Evolutionary conservation across 2,113 vertebrate species (phyloP), one percentile per base, ranked within the genome.

Genomic region (Irena cyanogastra): DNA sequence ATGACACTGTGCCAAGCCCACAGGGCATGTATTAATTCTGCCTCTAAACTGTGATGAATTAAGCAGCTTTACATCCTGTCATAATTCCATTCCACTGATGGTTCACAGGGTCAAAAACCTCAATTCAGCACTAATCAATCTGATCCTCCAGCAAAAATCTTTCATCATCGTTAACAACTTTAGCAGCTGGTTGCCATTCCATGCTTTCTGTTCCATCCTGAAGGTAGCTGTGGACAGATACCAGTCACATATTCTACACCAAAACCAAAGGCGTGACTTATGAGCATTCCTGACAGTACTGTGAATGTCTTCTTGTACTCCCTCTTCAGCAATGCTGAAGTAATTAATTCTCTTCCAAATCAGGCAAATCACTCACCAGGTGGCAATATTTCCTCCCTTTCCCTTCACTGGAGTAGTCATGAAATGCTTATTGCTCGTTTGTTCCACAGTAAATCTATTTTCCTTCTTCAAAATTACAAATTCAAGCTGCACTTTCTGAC

Each of bases 1-100:
- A 87, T 86, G 41, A 85, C 61, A 56, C 31, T n/a, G 20, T 53
- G 56, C 87, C 74, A 81, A 89, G 79, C 63, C 79, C 56, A 65
- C 30, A 71, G 39, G 68, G 64, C 60, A 57, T 1, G 0, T 47
- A 71, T 74, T 93, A 86, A 78, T 75, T 86, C 86, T 83, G 66
- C 60, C 80, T 90, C 76, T 88, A 90, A 89, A 90, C 80, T n/a
- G 68, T 44, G 71, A 90, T 72, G 83, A 78, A 94, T 93, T 89
- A 95, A 94, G 94, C 72, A 92, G 59, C 56, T 90, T 87, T 88
- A 74, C 18, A 69, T 80, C 15, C 72, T 54, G 16, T 64, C 69
- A 5, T 68, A 94, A 92, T 83, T 89, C 86, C 60, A 90, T 70
- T 71, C 72, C 47, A 74, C 35, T 74, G 76, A 76, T 64, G 63